Base-by-base conservation (phyloP, 2,888 invertebrate genomes). In the Lithophane semibrunnea region DNA sequence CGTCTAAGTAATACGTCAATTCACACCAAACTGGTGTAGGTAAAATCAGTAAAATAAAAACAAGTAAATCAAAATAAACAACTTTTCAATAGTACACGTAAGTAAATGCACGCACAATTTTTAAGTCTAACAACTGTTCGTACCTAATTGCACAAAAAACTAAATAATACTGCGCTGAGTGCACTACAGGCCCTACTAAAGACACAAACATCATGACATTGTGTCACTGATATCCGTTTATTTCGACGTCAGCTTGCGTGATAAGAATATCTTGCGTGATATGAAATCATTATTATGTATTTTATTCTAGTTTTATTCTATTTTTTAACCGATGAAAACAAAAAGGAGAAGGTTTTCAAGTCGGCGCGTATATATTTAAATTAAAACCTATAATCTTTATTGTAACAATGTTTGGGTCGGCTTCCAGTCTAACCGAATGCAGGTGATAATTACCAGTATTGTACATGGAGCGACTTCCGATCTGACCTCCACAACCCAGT, bases 191-290 rank as follows among this genome's bases (percentile, higher is more conserved):
- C 21, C 24, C 10, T 61, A 52, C 70, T 69, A 24, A 37, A 37
- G 37, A 37, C 37, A 37, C 37, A 5, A 37, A 37, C 37, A 37
- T 37, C 37, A 37, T 37, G 37, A 37, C 37, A 37, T 29, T 29
- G 29, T 49, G 42, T 24, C 24, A 68, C 49, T 49, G 52, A 65
- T 74, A 66, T 13, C 18, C 54, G 10, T 21, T 44, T 44, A 66
- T 54, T 79, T 16, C 13, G 2, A 56, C 12, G 44, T 63, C 63
- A 64, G 42, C 37, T 79, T 24, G 56, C 83, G 63, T 82, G 77
- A 79, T 82, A 64, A 63, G 29, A 82, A 24, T 56, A 24, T 75
- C 64, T 82, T 44, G 61, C 83, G 67, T 79, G 83, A 52, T 83
- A 77, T 44, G 16, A 29, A 76, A 63, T 37, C 42, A 18, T 82